These are phyloP conservation scores for Sclerodermus sp. DNA, from an alignment of 2,888 invertebrate species.

Conservation along the genomic window DNA sequence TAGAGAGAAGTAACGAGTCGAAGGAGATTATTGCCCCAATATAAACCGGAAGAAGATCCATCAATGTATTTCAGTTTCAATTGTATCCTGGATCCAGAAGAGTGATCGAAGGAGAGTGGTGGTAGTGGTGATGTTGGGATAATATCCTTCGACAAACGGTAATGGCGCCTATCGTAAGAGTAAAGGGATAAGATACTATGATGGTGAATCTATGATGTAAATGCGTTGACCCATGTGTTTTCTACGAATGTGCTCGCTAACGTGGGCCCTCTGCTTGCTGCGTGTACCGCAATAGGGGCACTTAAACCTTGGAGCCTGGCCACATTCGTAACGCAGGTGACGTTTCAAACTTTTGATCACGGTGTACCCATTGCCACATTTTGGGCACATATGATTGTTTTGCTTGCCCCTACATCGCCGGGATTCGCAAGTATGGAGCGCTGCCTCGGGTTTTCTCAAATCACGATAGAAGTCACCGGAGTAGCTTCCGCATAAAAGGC, in stretches of 20 bases:
- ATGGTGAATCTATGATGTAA: slow-evolving; percentile 36
- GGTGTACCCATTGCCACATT: slow-evolving; percentile 62
- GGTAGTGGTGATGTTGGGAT: no score
- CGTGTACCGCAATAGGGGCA: slow-evolving; percentile 50
- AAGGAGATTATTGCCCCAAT: no score
- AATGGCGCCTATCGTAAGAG: no score
- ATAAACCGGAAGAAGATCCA: no score
- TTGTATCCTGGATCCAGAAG: no score
- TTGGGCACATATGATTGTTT: slow-evolving; percentile 54
- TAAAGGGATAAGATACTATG: no score
- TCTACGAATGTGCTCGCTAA: slow-evolving; percentile 49
- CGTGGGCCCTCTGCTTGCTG: slow-evolving; percentile 49
- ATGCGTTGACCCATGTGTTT: slow-evolving; percentile 43
- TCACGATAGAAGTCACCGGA: slow-evolving; percentile 15
- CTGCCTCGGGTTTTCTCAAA: slow-evolving; percentile 20
- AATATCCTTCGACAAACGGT: no score
- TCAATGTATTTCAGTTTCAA: no score
- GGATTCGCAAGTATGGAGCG: slow-evolving; percentile 18
- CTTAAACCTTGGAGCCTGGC: slow-evolving; percentile 47
- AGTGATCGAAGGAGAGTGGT: no score
- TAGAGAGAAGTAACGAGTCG: no score
- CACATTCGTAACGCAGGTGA: slow-evolving; percentile 52
- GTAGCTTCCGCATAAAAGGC: slow-evolving; percentile 28
- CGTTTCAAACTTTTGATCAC: slow-evolving; percentile 63
- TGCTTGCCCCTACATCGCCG: slow-evolving; percentile 16